Base-by-base conservation (phyloP, 2,113 vertebrate species). In the Brachirus orientalis region DNA sequence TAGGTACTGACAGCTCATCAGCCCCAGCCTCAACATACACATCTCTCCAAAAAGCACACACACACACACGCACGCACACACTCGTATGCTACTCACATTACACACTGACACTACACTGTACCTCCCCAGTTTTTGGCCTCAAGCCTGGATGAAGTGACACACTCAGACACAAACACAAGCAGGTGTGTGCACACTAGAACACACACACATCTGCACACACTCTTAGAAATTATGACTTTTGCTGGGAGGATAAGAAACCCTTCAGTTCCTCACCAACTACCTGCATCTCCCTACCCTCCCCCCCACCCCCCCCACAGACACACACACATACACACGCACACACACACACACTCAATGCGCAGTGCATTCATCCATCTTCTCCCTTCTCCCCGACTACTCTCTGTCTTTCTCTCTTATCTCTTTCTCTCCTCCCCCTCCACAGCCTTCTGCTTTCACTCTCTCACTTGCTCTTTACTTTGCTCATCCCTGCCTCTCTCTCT, bases 1-100 rank as follows among this genome's bases (percentile, higher is more conserved):
- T 90, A 91, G 92, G 91, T 91, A 89, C 91, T 83, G 89, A 89
- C 90, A 90, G 85, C 88, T 84, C 89, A 74, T 91, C 91, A 90
- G 83, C 77, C 88, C 66, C 81, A 69, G 73, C 78, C 83, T 72
- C 62, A 37, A 66, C 85, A 62, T 28, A 71, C 79, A 85, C 77
- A 68, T 65, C 46, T 63, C 55, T 81, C 53, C 50, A 48, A 20
- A 47, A 62, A 69, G 38, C 52, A 33, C 37, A 10, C 62, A n/a
- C 38, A 12, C 50, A 56, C 61, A 45, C 71, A 69, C 55, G 33
- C 38, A 8, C 63, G 13, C 41, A 11, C 48, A 55, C 60, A 44
- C 70, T 52, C 59, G 33, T 41, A 56, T 9, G 56, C 46, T 12
- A 47, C 77, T 62, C 73, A 54, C 62, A 47, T 66, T 45, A 67